Evolutionary conservation across 2,888 invertebrate genomes (phyloP), one percentile per base, ranked within the genome.

Genomic region (Macropis europaea): DNA sequence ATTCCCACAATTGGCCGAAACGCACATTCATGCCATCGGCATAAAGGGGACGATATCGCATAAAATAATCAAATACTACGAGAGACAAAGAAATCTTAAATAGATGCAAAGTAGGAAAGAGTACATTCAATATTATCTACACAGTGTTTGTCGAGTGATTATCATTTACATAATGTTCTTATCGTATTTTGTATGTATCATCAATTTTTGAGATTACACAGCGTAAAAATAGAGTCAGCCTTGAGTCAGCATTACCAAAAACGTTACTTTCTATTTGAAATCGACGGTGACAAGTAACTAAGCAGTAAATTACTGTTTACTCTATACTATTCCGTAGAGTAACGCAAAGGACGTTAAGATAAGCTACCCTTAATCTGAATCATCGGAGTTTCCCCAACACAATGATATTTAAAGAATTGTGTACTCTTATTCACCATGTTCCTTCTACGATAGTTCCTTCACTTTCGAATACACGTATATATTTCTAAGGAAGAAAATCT

Each of bases 161-260:
- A 71, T 75, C 76, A 79, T 79, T 75, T 72, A 72, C 76, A 72
- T 72, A 79, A 79, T 79, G 76, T 71, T 11, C 34, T 54, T 59
- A 63, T 59, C 50, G 17, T 42, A 28, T 7, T 34, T 40, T 60
- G 67, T 74, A 63, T 30, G 54, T 67, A 52, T 68, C 62, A 60
- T 68, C 64, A 52, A 68, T 53, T 48, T 66, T 78, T 43, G 40
- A 64, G 56, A 53, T 70, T 62, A 48, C 32, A 2, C 15, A 3
- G 7, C 15, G 53, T 26, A 4, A 45, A 61, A 50, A 75, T 66
- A 69, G 48, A 53, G 34, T 52, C 62, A 69, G 53, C 69, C 63
- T 73, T 69, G 69, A 73, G 57, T 73, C 72, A 60, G 9, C 32
- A 50, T 22, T 40, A 11, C 13, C 30, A 30, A 30, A 53, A 53